Evolutionary conservation across 2,797 vertebrate species (phyloP).

Genomic region (Brachymystax lenok): DNA sequence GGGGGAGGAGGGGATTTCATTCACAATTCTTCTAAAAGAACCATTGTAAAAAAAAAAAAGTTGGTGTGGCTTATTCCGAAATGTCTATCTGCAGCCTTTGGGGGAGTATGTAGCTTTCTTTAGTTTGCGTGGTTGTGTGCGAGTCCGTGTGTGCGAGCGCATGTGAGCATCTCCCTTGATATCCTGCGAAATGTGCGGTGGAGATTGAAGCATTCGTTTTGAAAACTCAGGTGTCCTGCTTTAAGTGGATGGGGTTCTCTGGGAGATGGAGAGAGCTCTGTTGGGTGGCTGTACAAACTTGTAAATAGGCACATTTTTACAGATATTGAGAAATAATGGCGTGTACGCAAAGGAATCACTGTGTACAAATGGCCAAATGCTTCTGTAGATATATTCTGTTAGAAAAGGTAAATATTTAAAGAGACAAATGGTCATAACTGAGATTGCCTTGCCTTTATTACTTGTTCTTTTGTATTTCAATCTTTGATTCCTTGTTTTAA

Average conservation of each 20-base stretch:
- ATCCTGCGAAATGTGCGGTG: slow-evolving; percentile 78
- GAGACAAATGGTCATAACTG: slow-evolving; percentile 80
- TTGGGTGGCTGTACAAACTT: slow-evolving; percentile 85
- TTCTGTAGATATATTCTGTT: slow-evolving; percentile 85
- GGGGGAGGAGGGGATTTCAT: slow-evolving; percentile 22
- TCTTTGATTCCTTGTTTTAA: slow-evolving; percentile 63
- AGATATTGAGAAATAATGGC: slow-evolving; percentile 70
- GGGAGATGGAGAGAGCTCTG: slow-evolving; percentile 75
- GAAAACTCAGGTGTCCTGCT: slow-evolving; percentile 95
- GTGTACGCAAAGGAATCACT: slow-evolving; percentile 81
- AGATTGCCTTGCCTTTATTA: slow-evolving; percentile 89
- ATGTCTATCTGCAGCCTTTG: slow-evolving; percentile 42
- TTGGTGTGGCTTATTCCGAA: slow-evolving; percentile 37
- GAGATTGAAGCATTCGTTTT: slow-evolving; percentile 76
- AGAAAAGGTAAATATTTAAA: slow-evolving; percentile 85
- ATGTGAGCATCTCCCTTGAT: slow-evolving; percentile 17
- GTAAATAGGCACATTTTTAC: slow-evolving; percentile 92
- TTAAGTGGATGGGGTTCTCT: slow-evolving; percentile 78
- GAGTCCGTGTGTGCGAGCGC: background rate
- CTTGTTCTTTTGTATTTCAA: slow-evolving; percentile 73
- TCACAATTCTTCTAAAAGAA: slow-evolving; percentile 36
- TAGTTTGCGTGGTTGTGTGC: slow-evolving; percentile 23
- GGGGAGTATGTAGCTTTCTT: slow-evolving; percentile 42
- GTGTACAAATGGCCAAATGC: slow-evolving; percentile 87
- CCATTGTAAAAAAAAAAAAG: slow-evolving; percentile 12